Evolutionary conservation across 2,797 vertebrate genomes (phyloP).

Genomic region (Xiphorhynchus erythropygius): DNA sequence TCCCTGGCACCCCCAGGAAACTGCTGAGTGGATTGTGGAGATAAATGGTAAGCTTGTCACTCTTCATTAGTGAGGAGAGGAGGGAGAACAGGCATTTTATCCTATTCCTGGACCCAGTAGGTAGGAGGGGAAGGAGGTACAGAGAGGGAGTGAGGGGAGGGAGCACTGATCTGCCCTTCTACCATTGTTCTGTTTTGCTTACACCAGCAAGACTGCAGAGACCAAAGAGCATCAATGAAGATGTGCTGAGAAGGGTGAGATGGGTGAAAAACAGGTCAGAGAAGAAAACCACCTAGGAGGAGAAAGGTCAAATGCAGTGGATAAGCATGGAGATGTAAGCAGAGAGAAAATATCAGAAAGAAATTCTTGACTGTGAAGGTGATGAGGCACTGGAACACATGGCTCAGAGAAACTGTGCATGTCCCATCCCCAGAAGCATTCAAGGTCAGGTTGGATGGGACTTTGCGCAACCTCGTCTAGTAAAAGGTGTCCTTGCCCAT

Average conservation of each 20-base stretch:
- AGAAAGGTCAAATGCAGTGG: background rate
- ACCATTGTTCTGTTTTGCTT: background rate
- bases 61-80: background rate
- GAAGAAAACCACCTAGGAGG: background rate
- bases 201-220: background rate
- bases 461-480: background rate
- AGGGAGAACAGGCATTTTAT: background rate
- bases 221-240: background rate
- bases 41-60: background rate
- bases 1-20: background rate
- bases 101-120: background rate
- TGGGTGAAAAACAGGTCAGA: background rate
- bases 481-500: fast-evolving
- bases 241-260: background rate
- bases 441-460: background rate
- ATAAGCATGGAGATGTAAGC: background rate
- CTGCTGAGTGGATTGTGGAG: background rate
- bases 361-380: background rate
- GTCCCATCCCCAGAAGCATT: background rate
- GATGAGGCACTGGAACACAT: background rate
- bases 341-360: background rate
- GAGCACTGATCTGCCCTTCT: background rate
- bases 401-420: background rate
- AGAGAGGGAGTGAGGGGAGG: background rate
- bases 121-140: background rate